Conservation (phyloP, 2,797 vertebrate genomes). For the Leptodactylus fallax region DNA sequence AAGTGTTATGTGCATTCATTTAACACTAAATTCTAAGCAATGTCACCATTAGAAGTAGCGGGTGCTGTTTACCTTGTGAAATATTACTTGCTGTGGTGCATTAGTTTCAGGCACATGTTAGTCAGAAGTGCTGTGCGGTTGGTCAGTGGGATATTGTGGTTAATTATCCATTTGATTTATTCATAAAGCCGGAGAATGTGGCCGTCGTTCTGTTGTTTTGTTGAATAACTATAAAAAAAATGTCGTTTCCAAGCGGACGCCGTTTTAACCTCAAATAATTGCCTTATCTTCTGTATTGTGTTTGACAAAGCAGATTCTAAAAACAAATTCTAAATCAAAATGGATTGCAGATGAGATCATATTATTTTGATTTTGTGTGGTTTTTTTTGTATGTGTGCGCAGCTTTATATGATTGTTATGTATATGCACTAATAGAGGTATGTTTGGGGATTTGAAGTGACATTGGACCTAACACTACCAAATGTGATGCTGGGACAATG, state of each 20-base stretch:
- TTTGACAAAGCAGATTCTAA: not conserved
- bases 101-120: constrained; percentile 51
- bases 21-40: constrained; percentile 43
- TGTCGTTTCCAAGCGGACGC: not conserved
- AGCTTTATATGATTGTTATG: not conserved
- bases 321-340: not conserved
- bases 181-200: constrained; percentile 30
- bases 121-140: constrained; percentile 37
- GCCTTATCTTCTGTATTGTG: not conserved
- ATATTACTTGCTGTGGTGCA: constrained; percentile 48
- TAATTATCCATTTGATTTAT: constrained; percentile 55
- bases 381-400: not conserved
- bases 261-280: not conserved
- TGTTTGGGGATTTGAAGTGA: not conserved
- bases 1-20: constrained; percentile 33
- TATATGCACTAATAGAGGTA: not conserved
- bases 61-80: constrained; percentile 35
- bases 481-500: no score
- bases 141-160: constrained; percentile 44
- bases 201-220: constrained; percentile 27
- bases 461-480: not conserved
- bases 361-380: not conserved
- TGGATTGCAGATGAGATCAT: not conserved
- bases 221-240: constrained; percentile 5
- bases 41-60: constrained; percentile 40